Percentiles rank a stretch among this genome's conserved stretches.
phyloP scores from a whole-genome alignment of 1,140 invertebrate genomes.

The Sarcophaga bullata region DNA sequence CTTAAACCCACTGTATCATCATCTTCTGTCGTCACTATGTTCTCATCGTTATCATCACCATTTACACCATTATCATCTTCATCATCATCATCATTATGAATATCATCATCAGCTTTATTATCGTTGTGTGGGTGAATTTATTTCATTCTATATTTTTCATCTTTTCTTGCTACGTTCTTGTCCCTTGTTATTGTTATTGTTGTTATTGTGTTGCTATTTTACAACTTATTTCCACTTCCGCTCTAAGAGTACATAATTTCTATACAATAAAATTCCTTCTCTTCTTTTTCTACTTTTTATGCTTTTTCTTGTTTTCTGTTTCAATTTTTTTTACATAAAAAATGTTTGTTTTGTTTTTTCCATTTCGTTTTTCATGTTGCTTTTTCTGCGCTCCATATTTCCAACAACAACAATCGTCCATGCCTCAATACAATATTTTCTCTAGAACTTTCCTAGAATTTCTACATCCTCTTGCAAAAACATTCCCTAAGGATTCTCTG shows the following conservation, averaged over 20 bases:
- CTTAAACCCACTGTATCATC: no score
- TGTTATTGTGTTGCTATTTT: not conserved
- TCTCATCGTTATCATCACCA: no score
- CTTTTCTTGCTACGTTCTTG: not conserved
- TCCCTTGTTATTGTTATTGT: not conserved
- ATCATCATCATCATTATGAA: no score
- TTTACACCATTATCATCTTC: no score
- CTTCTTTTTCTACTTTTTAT: no score
- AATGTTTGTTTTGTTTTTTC: no score
- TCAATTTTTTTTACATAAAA: no score
- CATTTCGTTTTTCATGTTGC: not conserved
- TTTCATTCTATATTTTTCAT: not conserved
- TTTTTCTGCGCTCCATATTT: not conserved
- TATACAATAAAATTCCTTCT: not conserved
- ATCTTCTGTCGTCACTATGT: no score
- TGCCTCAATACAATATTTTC: not conserved
- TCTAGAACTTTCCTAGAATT: slow-evolving; percentile 15
- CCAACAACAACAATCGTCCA: no score
- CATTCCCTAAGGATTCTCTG: not conserved
- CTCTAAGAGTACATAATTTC: slow-evolving; percentile 18
- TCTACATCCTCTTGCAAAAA: slow-evolving; percentile 2
- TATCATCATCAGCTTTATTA: not conserved
- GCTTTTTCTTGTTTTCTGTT: no score
- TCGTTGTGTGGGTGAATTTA: slow-evolving; percentile 20
- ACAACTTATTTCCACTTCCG: slow-evolving; percentile 4